Evolutionary conservation across 2,888 invertebrate genomes (phyloP).

Genomic region (Lymantria monacha): DNA sequence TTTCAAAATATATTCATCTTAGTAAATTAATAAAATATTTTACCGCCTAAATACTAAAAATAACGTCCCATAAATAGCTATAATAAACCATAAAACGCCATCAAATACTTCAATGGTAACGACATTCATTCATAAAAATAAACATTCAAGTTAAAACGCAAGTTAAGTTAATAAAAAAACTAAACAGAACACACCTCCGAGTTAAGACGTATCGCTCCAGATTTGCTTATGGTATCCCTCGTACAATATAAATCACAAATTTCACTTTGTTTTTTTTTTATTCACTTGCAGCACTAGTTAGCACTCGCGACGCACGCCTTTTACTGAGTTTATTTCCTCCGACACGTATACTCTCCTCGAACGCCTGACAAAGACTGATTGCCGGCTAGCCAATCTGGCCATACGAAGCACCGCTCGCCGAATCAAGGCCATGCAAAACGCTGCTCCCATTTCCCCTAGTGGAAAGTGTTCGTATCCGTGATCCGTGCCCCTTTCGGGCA

Average conservation of each 20-base stretch:
- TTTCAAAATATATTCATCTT: too few species aligned
- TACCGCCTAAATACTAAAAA: too few species aligned
- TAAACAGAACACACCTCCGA: constrained; percentile 54
- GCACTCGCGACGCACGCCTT: constrained; percentile 56
- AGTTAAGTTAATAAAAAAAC: constrained; percentile 17
- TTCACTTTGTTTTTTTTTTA: constrained; percentile 43
- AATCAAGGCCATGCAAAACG: constrained; percentile 78
- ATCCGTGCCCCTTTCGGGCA: constrained; percentile 74
- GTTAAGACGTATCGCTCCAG: constrained; percentile 64
- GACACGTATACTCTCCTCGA: constrained; percentile 36
- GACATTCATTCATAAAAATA: constrained; percentile 48
- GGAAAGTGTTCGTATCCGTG: constrained; percentile 79
- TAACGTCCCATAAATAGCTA: background rate
- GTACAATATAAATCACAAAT: constrained; percentile 45
- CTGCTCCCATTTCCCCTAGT: constrained; percentile 75
- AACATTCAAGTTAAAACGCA: constrained; percentile 20
- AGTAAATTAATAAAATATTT: too few species aligned
- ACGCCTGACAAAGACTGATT: constrained; percentile 54
- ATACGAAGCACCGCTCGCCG: constrained; percentile 43
- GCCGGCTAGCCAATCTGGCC: constrained; percentile 34
- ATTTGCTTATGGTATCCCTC: constrained; percentile 61
- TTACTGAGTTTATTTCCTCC: constrained; percentile 28
- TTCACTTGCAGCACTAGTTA: constrained; percentile 48
- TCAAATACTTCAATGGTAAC: constrained; percentile 35
- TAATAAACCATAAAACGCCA: constrained; percentile 15